Percentiles rank a stretch among this genome's conserved stretches.
These are phyloP conservation scores for Paralinhomoeus sp. DNA, from an alignment of 2,888 invertebrate genomes.

Conservation along the genomic window DNA sequence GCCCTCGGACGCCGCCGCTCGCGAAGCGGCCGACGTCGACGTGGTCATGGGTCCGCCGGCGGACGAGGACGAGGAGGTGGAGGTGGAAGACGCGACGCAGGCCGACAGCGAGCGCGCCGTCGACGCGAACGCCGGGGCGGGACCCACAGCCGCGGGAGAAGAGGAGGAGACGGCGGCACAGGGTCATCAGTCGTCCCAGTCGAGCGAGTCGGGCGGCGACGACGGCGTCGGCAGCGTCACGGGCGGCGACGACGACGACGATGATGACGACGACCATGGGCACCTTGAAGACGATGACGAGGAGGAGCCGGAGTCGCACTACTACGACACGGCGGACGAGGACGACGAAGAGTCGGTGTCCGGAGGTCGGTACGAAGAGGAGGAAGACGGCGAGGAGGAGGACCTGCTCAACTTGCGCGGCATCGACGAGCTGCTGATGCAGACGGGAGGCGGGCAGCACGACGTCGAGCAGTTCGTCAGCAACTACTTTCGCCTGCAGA, in stretches of 20 bases:
- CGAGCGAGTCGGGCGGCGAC: too few relatives aligned
- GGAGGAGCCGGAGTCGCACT: background rate
- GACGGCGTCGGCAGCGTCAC: too few relatives aligned
- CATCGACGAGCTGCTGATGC: too few relatives aligned
- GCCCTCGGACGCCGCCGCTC: too few relatives aligned
- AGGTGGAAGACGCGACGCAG: constrained; percentile 14
- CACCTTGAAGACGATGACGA: constrained; percentile 2
- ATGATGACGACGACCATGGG: constrained; percentile 7
- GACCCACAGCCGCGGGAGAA: constrained; percentile 1
- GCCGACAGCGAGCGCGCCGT: constrained; percentile 14
- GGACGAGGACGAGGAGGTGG: constrained; percentile 9
- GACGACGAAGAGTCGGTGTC: constrained; percentile 5
- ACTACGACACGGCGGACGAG: constrained; percentile 6
- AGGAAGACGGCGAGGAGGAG: constrained; percentile 5
- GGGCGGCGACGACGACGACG: too few relatives aligned
- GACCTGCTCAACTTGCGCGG: too few relatives aligned
- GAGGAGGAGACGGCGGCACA: constrained; percentile 5
- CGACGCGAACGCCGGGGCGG: background rate
- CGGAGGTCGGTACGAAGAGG: constrained; percentile 3
- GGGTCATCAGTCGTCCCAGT: too few relatives aligned
- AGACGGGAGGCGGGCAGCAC: too few relatives aligned
- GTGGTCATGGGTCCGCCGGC: too few relatives aligned
- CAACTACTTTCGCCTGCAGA: too few relatives aligned
- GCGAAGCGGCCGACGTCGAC: too few relatives aligned
- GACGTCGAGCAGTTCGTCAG: too few relatives aligned